Base-by-base conservation (phyloP, 2,888 invertebrate genomes). In the Elaeidobius kamerunicus region DNA sequence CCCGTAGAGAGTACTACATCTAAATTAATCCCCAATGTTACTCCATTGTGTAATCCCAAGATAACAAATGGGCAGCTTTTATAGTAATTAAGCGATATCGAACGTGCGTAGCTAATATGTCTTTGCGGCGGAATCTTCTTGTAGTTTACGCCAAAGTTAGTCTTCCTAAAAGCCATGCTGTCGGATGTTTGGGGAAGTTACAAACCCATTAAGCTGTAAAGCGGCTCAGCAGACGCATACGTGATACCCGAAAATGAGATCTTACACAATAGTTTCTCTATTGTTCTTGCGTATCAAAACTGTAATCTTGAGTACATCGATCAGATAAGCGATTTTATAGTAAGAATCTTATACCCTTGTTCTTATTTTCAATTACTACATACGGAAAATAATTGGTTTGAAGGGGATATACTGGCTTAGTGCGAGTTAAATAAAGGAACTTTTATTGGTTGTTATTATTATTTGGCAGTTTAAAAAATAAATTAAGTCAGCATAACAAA, bases 71-170 rank as follows among this genome's bases (percentile, higher is more conserved):
- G 50, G 23, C 36, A 19, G 43, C 43, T 50, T 43, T 50, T 43
- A 42, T 18, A 19, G 43, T 42, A 50, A 50, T 50, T 50, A 50
- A 50, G 38, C 38, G 43, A 15, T 38, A 50, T 50, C 50, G 38
- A 43, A 43, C 27, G 30, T 50, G 50, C 43, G 43, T 50, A 30
- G 38, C 39, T 39, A 45, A 45, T 45, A 45, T 51, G 44, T 44
- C 44, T 51, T 50, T 20, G 28, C 36, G 49, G 44, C 7, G 32
- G 38, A 35, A 39, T 47, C 47, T 45, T 40, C 40, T 52, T 52
- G 35, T 46, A 45, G 52, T 52, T 52, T 52, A 52, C 27, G 41
- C 45, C 35, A 34, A 34, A 44, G 44, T 51, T 39, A 51, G 39
- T 44, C 51, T 43, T 28, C 28, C 32, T 32, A 11, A 51, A 51